Conservation (phyloP, 2,888 invertebrate genomes). For the Agrotis segetum region DNA sequence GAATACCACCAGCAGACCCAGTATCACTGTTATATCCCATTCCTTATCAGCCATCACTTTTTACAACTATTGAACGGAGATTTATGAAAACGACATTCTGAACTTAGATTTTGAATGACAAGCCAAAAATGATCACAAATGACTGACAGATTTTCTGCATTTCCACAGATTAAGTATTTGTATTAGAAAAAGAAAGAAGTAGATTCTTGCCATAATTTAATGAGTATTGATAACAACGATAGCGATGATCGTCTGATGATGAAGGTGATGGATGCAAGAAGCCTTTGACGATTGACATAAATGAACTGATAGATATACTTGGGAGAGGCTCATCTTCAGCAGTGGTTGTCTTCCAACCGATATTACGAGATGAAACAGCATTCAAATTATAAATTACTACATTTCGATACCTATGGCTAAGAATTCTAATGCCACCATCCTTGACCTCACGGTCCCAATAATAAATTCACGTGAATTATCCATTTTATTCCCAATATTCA, state of each 20-base stretch:
- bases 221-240: not conserved
- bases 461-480: slow-evolving; percentile 16
- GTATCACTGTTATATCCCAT: slow-evolving; percentile 67
- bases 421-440: not conserved
- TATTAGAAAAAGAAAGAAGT: slow-evolving; percentile 9
- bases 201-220: not conserved
- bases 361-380: too few species aligned
- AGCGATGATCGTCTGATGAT: not conserved
- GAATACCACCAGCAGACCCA: slow-evolving; percentile 76
- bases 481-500: slow-evolving; percentile 36
- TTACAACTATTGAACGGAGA: slow-evolving; percentile 16
- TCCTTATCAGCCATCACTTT: slow-evolving; percentile 73
- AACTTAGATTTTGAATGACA: slow-evolving; percentile 29
- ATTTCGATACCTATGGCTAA: not conserved
- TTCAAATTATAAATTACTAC: too few species aligned
- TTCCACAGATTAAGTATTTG: slow-evolving; percentile 32
- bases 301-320: not conserved
- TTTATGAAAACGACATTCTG: slow-evolving; percentile 37
- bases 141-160: slow-evolving; percentile 18
- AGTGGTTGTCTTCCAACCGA: not conserved
- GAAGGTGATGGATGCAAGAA: not conserved
- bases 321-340: not conserved
- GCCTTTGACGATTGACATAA: not conserved
- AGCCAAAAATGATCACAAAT: slow-evolving; percentile 30
- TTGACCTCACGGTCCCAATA: slow-evolving; percentile 18